These are phyloP conservation scores for Solenopsis invicta DNA, from an alignment of 1,140 invertebrate species.

Conservation along the genomic window DNA sequence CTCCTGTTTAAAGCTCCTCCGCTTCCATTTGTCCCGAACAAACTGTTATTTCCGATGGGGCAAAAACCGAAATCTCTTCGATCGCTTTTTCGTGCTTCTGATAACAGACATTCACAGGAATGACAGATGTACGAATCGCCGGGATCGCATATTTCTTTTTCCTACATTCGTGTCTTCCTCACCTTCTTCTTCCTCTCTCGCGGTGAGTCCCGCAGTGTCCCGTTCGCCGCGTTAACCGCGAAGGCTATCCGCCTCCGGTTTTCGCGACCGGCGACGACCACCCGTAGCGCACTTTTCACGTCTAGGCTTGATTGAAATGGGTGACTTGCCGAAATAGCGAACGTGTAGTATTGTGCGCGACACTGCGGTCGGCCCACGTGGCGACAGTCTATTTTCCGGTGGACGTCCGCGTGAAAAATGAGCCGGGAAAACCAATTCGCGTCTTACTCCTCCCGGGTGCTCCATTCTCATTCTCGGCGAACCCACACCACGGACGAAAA, in stretches of 20 bases:
- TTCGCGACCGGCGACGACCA: neutral
- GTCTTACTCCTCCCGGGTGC: slow-evolving; percentile 59
- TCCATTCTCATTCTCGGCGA: slow-evolving; percentile 39
- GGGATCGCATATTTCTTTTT: slow-evolving; percentile 5
- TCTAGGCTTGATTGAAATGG: slow-evolving; percentile 74
- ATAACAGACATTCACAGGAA: slow-evolving; percentile 47
- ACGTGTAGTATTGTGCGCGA: slow-evolving; percentile 70
- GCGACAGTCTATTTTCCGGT: slow-evolving; percentile 71
- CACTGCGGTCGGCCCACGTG: slow-evolving; percentile 21
- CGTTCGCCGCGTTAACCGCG: neutral
- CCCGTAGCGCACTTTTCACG: slow-evolving; percentile 14
- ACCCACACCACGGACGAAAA: slow-evolving; percentile 48
- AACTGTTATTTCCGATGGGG: slow-evolving; percentile 52
- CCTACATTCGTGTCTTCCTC: neutral
- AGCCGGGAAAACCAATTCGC: slow-evolving; percentile 73
- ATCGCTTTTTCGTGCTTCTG: slow-evolving; percentile 23
- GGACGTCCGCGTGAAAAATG: slow-evolving; percentile 75
- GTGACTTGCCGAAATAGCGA: slow-evolving; percentile 76
- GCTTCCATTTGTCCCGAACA: slow-evolving; percentile 38
- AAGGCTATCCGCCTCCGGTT: slow-evolving; percentile 9
- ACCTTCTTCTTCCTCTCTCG: neutral
- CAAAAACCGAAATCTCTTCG: slow-evolving; percentile 52
- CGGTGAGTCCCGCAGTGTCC: neutral
- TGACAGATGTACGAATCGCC: slow-evolving; percentile 59
- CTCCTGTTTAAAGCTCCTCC: slow-evolving; percentile 52